These are phyloP conservation scores for Yoshiicerus persimilis DNA, from an alignment of 1,140 invertebrate genomes.

Conservation along the genomic window DNA sequence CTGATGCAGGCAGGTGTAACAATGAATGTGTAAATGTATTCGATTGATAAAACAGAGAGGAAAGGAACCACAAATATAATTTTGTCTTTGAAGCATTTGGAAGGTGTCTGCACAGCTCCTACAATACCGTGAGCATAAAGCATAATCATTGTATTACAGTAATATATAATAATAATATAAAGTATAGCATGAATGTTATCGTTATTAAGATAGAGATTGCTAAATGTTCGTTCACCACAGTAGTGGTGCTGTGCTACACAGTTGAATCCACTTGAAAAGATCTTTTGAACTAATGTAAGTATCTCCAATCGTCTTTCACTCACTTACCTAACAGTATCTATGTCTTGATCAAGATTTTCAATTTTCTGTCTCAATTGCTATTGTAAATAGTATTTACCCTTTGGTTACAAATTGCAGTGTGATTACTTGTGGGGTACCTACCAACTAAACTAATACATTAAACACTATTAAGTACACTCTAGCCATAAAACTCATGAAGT, in stretches of 20 bases:
- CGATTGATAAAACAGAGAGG: neutral
- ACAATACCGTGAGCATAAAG: neutral
- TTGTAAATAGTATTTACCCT: neutral
- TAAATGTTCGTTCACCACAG: neutral
- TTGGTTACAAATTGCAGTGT: too few relatives aligned
- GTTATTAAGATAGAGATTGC: neutral
- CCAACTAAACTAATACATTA: neutral
- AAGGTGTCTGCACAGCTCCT: too few relatives aligned
- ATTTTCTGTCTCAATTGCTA: slow-evolving; percentile 1
- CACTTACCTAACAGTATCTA: neutral
- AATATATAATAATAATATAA: too few relatives aligned
- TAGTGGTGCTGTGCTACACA: neutral
- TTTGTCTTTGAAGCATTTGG: neutral
- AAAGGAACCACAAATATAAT: neutral
- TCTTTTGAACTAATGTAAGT: neutral
- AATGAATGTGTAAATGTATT: neutral
- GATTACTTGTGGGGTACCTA: too few relatives aligned
- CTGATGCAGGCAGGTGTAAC: neutral
- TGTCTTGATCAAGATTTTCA: neutral
- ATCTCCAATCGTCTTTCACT: neutral
- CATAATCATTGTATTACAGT: neutral
- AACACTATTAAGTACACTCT: neutral
- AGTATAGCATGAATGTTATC: neutral
- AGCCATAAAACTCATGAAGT: too few relatives aligned
- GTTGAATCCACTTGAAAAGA: neutral